Evolutionary conservation across 2,888 invertebrate genomes (phyloP).

Genomic region (Lycocerus yunnanus): DNA sequence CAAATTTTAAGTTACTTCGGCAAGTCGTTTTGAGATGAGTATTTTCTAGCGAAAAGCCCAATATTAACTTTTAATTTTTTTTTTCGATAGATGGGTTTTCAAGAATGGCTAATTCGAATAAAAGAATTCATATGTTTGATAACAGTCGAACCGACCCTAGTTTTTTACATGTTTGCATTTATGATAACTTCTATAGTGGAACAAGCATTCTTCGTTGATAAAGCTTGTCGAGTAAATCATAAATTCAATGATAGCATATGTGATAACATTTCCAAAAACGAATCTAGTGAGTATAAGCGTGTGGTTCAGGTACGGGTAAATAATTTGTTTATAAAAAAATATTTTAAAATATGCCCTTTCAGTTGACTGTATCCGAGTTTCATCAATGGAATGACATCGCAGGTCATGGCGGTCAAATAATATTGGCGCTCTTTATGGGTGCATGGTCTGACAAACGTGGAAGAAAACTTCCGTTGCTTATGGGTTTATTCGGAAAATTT

Average conservation of each 20-base stretch:
- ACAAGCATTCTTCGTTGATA: constrained; percentile 77
- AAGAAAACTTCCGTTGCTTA: constrained; percentile 71
- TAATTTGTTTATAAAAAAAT: background rate
- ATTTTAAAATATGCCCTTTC: constrained; percentile 36
- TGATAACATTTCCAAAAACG: constrained; percentile 61
- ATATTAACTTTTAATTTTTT: no score
- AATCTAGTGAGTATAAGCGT: constrained; percentile 64
- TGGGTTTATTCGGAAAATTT: constrained; percentile 75
- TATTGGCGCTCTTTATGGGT: constrained; percentile 79
- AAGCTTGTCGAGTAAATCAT: constrained; percentile 77
- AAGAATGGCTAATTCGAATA: background rate
- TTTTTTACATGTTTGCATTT: constrained; percentile 86
- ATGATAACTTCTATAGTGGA: constrained; percentile 82
- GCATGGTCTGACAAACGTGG: constrained; percentile 83
- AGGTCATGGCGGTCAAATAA: constrained; percentile 72
- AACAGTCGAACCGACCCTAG: constrained; percentile 86
- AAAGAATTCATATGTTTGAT: constrained; percentile 43
- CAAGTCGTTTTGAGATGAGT: no score
- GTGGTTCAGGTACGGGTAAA: constrained; percentile 67
- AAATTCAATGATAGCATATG: constrained; percentile 71
- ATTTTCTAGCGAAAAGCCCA: no score
- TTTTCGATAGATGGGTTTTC: constrained; percentile 19
- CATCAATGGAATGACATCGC: constrained; percentile 80
- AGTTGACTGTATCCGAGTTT: constrained; percentile 75
- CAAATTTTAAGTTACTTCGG: no score